These are phyloP conservation scores for Drosophila subsilvestris DNA, from an alignment of 2,888 invertebrate species.

Conservation along the genomic window DNA sequence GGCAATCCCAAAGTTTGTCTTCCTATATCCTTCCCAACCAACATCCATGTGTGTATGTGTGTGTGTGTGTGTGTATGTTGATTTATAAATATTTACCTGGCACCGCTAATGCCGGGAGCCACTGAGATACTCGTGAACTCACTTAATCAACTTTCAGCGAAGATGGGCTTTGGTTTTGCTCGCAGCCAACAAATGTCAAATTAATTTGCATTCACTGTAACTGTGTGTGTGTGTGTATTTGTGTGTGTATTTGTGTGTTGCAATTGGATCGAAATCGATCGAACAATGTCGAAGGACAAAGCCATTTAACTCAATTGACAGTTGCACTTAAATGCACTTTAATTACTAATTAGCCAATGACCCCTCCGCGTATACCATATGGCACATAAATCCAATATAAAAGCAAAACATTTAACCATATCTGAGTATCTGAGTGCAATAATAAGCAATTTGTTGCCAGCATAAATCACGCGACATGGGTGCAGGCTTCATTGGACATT, in stretches of 20 bases:
- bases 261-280: background rate
- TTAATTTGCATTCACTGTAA: background rate
- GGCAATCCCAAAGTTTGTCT: slow-evolving; percentile 60
- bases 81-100: slow-evolving; percentile 74
- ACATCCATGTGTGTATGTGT: slow-evolving; percentile 1
- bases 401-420: background rate
- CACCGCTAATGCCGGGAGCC: slow-evolving; percentile 48
- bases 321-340: slow-evolving; percentile 13
- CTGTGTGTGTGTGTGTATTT: background rate
- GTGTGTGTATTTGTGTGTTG: background rate
- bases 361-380: background rate
- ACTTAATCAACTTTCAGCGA: slow-evolving; percentile 33
- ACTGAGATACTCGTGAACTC: slow-evolving; percentile 27
- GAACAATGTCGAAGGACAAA: slow-evolving; percentile 17
- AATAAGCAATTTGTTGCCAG: slow-evolving; percentile 12
- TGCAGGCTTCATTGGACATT: background rate
- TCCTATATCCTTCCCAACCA: background rate
- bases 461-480: slow-evolving; percentile 20
- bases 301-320: background rate
- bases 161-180: background rate
- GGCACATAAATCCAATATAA: background rate
- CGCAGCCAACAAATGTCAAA: background rate
- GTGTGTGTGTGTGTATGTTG: slow-evolving; percentile 52
- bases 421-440: background rate
- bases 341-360: slow-evolving; percentile 36